These are phyloP conservation scores for Macquaria ambigua DNA, from an alignment of 2,113 vertebrate genomes.

Conservation along the genomic window DNA sequence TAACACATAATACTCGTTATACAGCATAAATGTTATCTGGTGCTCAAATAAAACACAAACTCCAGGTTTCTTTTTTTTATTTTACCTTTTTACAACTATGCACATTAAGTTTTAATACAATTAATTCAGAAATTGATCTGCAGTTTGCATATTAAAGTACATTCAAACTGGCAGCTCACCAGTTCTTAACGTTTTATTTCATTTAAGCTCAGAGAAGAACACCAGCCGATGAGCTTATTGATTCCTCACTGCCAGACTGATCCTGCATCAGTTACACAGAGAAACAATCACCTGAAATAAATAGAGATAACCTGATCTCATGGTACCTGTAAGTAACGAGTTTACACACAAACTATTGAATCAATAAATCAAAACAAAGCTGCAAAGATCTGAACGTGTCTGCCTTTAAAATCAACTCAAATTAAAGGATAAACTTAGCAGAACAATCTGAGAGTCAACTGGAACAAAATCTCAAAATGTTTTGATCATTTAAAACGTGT, in stretches of 20 bases:
- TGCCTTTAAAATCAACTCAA: background rate
- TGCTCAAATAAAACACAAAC: background rate
- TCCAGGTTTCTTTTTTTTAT: conserved; percentile 14
- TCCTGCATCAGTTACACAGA: conserved; percentile 8
- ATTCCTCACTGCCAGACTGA: background rate
- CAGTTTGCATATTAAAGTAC: conserved; percentile 39
- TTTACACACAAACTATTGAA: too few species aligned
- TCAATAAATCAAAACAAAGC: too few species aligned
- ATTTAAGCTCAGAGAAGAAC: background rate
- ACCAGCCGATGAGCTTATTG: background rate
- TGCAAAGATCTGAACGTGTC: background rate
- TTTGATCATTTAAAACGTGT: background rate
- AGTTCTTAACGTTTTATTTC: background rate
- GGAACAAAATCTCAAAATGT: background rate
- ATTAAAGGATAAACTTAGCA: background rate
- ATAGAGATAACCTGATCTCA: background rate
- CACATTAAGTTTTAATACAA: conserved; percentile 29
- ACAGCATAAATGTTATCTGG: background rate
- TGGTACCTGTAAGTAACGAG: too few species aligned
- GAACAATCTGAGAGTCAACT: too few species aligned
- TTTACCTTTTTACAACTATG: conserved; percentile 44
- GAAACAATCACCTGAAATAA: conserved; percentile 1
- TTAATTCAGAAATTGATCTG: conserved; percentile 4
- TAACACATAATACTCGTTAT: background rate
- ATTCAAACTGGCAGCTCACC: conserved; percentile 24